A percentile compares a stretch with the other conserved stretches of the same genome.
Conservation (phyloP, 2,797 vertebrate genomes). For the Pampus argenteus region DNA sequence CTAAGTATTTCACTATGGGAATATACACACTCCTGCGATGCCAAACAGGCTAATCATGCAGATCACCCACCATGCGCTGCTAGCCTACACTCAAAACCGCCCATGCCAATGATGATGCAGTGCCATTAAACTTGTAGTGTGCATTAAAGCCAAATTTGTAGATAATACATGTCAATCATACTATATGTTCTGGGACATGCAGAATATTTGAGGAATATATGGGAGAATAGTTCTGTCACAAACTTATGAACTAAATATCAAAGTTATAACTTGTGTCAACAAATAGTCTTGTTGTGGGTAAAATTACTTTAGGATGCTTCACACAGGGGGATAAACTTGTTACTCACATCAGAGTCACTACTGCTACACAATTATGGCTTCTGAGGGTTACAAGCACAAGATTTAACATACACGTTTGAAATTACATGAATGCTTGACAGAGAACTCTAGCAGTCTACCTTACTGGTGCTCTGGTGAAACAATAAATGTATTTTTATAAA, state of each 20-base stretch:
- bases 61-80: background rate
- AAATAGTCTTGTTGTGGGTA: background rate
- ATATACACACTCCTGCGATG: background rate
- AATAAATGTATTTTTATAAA: background rate
- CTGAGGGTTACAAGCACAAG: background rate
- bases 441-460: background rate
- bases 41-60: constrained; percentile 15
- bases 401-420: background rate
- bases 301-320: background rate
- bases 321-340: background rate
- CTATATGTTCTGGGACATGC: background rate
- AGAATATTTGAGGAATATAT: background rate
- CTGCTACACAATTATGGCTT: background rate
- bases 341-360: background rate
- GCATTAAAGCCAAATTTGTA: background rate
- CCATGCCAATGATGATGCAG: background rate
- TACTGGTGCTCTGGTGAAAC: background rate
- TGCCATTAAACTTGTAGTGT: background rate
- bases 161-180: too few species aligned
- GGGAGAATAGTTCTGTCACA: background rate
- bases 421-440: background rate
- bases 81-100: background rate
- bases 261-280: background rate
- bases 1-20: background rate
- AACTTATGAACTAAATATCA: background rate